phyloP scores from a whole-genome alignment of 2,888 invertebrate genomes.

The Drosophila monieri region DNA sequence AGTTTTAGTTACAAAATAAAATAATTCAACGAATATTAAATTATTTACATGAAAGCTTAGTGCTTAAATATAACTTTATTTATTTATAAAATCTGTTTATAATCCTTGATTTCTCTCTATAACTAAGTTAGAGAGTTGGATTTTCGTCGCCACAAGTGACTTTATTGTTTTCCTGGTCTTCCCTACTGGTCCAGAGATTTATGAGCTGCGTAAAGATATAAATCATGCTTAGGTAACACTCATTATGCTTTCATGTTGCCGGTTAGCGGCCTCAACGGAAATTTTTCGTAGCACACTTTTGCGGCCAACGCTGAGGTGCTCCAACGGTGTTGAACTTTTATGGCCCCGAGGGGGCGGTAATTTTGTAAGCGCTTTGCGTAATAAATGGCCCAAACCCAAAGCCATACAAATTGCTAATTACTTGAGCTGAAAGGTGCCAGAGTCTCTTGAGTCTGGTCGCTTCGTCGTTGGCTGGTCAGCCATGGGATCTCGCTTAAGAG shows the following conservation, averaged over 20 bases:
- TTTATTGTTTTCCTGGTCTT: constrained; percentile 4
- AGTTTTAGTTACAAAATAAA: neutral
- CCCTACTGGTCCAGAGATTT: constrained; percentile 54
- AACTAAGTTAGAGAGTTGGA: constrained; percentile 12
- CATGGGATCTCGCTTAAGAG: constrained; percentile 6
- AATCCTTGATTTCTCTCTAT: neutral
- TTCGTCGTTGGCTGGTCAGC: neutral
- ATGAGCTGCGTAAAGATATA: constrained; percentile 56
- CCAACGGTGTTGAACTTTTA: constrained; percentile 48
- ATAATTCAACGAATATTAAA: neutral
- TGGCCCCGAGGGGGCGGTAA: constrained; percentile 40
- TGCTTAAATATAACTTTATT: neutral
- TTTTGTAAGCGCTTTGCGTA: constrained; percentile 46
- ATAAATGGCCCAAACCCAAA: constrained; percentile 52
- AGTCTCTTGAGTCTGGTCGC: constrained; percentile 21
- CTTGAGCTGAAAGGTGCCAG: constrained; percentile 45
- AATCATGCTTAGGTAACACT: constrained; percentile 74
- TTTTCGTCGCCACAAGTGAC: neutral
- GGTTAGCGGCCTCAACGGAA: constrained; percentile 19
- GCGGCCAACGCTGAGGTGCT: constrained; percentile 39
- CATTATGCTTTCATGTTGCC: constrained; percentile 58
- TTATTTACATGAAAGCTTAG: neutral
- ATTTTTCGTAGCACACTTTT: constrained; percentile 4
- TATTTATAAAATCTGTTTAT: neutral
- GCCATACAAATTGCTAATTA: constrained; percentile 75